These are phyloP conservation scores for Holacanthella duospinosa DNA, from an alignment of 2,888 invertebrate genomes.

Conservation along the genomic window DNA sequence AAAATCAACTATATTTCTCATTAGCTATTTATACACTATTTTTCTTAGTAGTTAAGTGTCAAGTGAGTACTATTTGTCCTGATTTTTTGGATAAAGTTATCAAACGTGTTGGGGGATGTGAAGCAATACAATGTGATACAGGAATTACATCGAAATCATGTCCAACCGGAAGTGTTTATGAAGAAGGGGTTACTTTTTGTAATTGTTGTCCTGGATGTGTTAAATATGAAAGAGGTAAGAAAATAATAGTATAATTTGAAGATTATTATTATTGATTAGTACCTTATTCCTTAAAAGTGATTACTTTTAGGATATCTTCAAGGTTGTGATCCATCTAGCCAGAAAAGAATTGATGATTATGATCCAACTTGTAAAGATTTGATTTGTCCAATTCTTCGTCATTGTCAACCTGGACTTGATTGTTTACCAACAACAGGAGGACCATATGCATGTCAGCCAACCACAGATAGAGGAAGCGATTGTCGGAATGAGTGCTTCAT, in stretches of 20 bases:
- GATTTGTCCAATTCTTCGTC: constrained; percentile 11
- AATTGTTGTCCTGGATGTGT: constrained; percentile 34
- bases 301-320: not conserved
- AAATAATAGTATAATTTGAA: not conserved
- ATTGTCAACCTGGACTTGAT: constrained; percentile 7
- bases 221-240: constrained; percentile 17
- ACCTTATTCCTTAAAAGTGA: not conserved
- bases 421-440: constrained; percentile 1
- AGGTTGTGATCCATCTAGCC: not conserved
- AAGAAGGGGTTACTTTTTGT: constrained; percentile 22
- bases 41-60: too few species aligned
- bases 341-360: not conserved
- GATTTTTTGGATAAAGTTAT: constrained; percentile 19
- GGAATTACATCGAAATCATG: constrained; percentile 18
- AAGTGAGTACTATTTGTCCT: constrained; percentile 22
- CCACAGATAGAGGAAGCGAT: not conserved
- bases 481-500: not conserved
- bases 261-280: not conserved
- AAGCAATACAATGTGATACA: constrained; percentile 20
- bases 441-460: constrained; percentile 11
- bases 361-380: constrained; percentile 4
- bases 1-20: not conserved
- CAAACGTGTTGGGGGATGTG: constrained; percentile 15
- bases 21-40: too few species aligned
- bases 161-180: constrained; percentile 16